These are phyloP conservation scores for Labroides dimidiatus DNA, from an alignment of 2,797 vertebrate genomes.

Conservation along the genomic window DNA sequence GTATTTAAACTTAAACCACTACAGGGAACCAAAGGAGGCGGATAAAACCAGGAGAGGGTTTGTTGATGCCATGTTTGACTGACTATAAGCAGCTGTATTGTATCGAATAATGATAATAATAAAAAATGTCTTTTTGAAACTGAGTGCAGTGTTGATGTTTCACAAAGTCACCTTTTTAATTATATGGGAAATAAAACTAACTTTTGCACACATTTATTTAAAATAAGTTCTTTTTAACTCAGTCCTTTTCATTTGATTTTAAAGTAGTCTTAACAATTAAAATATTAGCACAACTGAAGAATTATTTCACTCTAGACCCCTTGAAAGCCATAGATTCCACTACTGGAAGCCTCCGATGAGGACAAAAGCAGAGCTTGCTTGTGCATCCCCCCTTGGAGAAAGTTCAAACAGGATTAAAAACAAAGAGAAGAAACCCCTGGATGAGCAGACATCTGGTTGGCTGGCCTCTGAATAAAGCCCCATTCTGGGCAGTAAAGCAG, in stretches of 20 bases:
- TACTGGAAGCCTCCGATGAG: slow-evolving; percentile 28
- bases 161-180: background rate
- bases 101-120: slow-evolving; percentile 77
- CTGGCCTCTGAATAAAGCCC: slow-evolving; percentile 79
- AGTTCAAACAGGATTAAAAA: slow-evolving; percentile 74
- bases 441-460: slow-evolving; percentile 84
- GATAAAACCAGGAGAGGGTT: slow-evolving; percentile 53
- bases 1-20: slow-evolving; percentile 73
- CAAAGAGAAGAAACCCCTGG: slow-evolving; percentile 79
- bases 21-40: slow-evolving; percentile 63
- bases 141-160: slow-evolving; percentile 18
- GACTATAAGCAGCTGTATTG: slow-evolving; percentile 82
- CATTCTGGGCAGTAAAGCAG: slow-evolving; percentile 78
- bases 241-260: no score
- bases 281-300: background rate
- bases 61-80: slow-evolving; percentile 71
- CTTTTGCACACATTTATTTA: background rate
- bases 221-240: background rate
- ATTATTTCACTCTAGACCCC: background rate
- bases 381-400: slow-evolving; percentile 61
- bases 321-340: slow-evolving; percentile 13
- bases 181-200: background rate
- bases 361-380: slow-evolving; percentile 61
- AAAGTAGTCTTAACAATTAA: background rate
- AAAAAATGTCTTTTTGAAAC: slow-evolving; percentile 77